Evolutionary conservation across 2,888 invertebrate genomes (phyloP), one percentile per base, ranked within the genome.

Genomic region (Acanthococcus lagerstroemiae): DNA sequence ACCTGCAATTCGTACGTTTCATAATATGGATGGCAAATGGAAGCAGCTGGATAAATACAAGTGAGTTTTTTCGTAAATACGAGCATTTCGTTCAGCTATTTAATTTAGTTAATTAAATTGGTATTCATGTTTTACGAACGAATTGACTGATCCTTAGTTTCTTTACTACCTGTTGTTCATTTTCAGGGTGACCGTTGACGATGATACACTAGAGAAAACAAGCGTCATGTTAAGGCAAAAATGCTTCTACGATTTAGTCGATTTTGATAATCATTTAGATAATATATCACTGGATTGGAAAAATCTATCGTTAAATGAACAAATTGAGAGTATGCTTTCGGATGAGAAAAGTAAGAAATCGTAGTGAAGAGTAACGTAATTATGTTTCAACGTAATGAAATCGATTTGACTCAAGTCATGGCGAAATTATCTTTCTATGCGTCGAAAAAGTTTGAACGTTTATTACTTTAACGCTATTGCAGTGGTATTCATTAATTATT

Each of bases 211-310:
- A 46, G 82, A 85, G 68, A 81, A 84, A 0, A 84, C 89, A 4
- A 84, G 88, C 1, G 79, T 83, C 27, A 78, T 95, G 55, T 77
- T 95, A 46, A 85, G 88, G 72, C 79, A 82, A 27, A 84, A 85
- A 55, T 83, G 85, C 0, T 87, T 88, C 75, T 70, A 72, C 25
- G 63, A 70, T 71, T 78, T 99, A n/a, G 79, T 89, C 12, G 97
- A 99, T 78, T 97, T 96, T 75, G 97, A 99, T 79, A 95, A 95
- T 78, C 95, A 96, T 77, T 80, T 97, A 69, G 96, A 97, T 77
- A 87, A 96, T 76, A 82, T 92, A 44, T 80, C 84, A 21, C 81
- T 86, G 69, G 95, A 96, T 76, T 97, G 95, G 93, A 85, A 84
- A 72, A 97, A 97, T 78, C 74, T 78, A 4, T 79, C 81, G 66